Evolutionary conservation across 2,888 invertebrate species (phyloP).

Genomic region (Endotricha flammealis): DNA sequence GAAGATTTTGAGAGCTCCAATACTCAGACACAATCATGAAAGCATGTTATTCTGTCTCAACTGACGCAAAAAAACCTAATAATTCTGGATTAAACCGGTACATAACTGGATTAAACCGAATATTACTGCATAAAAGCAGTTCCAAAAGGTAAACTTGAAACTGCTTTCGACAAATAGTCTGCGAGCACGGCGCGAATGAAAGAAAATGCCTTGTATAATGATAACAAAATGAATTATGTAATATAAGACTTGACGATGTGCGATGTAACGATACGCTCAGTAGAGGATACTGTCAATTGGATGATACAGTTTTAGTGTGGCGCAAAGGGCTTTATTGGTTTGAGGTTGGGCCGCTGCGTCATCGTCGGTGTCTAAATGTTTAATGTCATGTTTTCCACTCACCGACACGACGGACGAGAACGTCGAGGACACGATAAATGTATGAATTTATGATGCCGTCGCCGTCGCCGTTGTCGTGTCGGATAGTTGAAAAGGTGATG

Average conservation of each 20-base stretch:
- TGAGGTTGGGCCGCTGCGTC: conserved; percentile 9
- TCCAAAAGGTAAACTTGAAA: background rate
- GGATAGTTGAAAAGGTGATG: too few relatives aligned
- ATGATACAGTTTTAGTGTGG: conserved; percentile 36
- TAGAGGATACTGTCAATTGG: conserved; percentile 59
- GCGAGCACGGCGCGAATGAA: conserved; percentile 48
- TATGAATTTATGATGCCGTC: too few relatives aligned
- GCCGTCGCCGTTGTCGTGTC: too few relatives aligned
- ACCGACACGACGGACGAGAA: too few relatives aligned
- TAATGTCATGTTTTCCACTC: too few relatives aligned
- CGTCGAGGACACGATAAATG: too few relatives aligned
- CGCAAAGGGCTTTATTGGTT: conserved; percentile 52
- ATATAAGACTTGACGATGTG: conserved; percentile 70
- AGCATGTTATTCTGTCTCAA: too few relatives aligned
- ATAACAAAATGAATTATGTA: conserved; percentile 73
- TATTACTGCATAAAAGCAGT: background rate
- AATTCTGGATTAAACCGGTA: too few relatives aligned
- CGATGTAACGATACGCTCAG: conserved; percentile 47
- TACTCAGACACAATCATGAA: too few relatives aligned
- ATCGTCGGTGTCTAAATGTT: too few relatives aligned
- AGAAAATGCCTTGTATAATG: conserved; percentile 73
- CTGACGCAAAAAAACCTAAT: too few relatives aligned
- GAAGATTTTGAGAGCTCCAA: too few relatives aligned
- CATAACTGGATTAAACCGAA: conserved; percentile 2
- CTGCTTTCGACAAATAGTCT: conserved; percentile 19